Percentiles rank a stretch among this genome's conserved stretches.
Evolutionary conservation across 2,888 invertebrate species (phyloP).

Genomic region (Lasiommata megera): DNA sequence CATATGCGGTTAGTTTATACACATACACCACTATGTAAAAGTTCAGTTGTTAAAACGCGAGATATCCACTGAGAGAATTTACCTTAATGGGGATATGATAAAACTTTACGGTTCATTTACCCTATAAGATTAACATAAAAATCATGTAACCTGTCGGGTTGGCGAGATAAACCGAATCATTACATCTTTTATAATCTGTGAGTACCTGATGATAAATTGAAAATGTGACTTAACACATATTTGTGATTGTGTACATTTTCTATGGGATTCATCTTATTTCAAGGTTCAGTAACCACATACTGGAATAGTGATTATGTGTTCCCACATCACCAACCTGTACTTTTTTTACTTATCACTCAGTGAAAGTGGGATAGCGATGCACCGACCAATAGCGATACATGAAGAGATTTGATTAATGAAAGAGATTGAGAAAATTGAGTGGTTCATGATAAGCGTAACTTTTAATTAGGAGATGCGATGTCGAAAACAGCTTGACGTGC

Average conservation of each 20-base stretch:
- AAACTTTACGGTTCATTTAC: too few relatives aligned
- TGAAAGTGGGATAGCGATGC: slow-evolving; percentile 56
- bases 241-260: slow-evolving; percentile 1
- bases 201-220: background rate
- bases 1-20: too few relatives aligned
- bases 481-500: slow-evolving; percentile 2
- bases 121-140: too few relatives aligned
- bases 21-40: too few relatives aligned
- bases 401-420: slow-evolving; percentile 63
- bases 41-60: too few relatives aligned
- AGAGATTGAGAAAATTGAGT: slow-evolving; percentile 55
- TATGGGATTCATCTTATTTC: background rate
- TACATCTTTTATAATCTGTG: too few relatives aligned
- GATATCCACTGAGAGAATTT: too few relatives aligned
- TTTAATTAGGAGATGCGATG: slow-evolving; percentile 19
- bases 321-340: slow-evolving; percentile 13
- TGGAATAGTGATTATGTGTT: slow-evolving; percentile 1
- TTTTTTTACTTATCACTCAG: slow-evolving; percentile 47
- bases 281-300: slow-evolving; percentile 2
- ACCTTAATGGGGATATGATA: too few relatives aligned
- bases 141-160: too few relatives aligned
- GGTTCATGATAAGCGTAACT: slow-evolving; percentile 17
- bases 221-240: slow-evolving; percentile 11
- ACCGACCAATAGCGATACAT: slow-evolving; percentile 47
- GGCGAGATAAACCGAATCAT: too few relatives aligned